phyloP scores from a whole-genome alignment of 2,797 vertebrate genomes.

The Anguilla obscura region DNA sequence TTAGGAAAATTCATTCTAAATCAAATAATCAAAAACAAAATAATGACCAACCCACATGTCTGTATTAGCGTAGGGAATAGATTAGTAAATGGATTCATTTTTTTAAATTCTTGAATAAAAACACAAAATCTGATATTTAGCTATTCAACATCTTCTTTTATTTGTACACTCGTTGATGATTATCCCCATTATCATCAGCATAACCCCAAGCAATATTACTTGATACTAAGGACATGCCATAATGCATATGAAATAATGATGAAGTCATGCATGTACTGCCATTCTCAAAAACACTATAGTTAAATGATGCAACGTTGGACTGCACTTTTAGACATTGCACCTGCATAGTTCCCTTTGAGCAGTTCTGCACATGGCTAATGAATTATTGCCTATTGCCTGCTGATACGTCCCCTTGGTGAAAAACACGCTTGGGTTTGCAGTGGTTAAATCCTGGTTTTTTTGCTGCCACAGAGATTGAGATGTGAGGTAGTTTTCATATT shows the following conservation, averaged over 20 bases:
- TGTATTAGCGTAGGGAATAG: no score
- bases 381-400: not conserved
- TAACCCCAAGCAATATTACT: not conserved
- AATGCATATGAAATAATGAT: no score
- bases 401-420: not conserved
- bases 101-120: not conserved
- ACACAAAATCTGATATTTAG: not conserved
- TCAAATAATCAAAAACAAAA: not conserved
- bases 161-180: no score
- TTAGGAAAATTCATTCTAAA: not conserved
- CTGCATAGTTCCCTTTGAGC: not conserved
- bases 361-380: not conserved
- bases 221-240: not conserved
- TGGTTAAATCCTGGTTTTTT: not conserved
- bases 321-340: slow-evolving; percentile 11
- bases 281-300: not conserved
- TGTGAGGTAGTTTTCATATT: not conserved
- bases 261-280: not conserved
- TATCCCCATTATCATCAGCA: not conserved
- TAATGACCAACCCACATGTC: not conserved
- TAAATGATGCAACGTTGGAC: not conserved
- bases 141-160: no score
- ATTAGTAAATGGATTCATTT: not conserved
- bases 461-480: not conserved
- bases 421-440: not conserved